Base-by-base conservation (phyloP, 2,113 vertebrate species). In the Triplophysa rosa region DNA sequence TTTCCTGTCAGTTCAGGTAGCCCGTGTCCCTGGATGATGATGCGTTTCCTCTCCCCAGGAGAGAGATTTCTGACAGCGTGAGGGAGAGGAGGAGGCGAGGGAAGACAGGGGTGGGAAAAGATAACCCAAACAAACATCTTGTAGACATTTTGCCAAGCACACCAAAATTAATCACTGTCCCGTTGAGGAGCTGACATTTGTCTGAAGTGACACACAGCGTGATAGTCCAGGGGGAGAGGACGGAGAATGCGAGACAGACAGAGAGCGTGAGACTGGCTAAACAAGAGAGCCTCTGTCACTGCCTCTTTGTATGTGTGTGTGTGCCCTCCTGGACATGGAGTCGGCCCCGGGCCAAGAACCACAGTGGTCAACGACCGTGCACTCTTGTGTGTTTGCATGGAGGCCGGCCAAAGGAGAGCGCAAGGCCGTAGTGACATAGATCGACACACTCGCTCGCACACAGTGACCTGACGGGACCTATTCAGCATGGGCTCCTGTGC, bases 121-220 rank as follows among this genome's bases (percentile, higher is more conserved):
- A 90, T 88, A 92, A 93, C 89, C 82, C 87, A 91, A 93, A 92
- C 89, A 89, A 94, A 92, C 88, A 93, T 89, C 89, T 88, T 89
- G 88, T 85, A 92, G 88, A 92, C 87, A 91, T 90, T 91, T 90
- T 89, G 88, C 88, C 86, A 90, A 89, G 87, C 86, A 78, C 87
- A 91, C 86, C 88, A 87, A 90, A 93, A 93, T 91, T 88, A 93
- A 93, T 94, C 90, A 92, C 87, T 88, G 88, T 88, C 90, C 87
- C 79, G 82, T 81, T 88, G 86, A 91, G 89, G 88, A 88, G 89
- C 89, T 92, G 92, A 91, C 86, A 89, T 91, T 90, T 90, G 90
- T 89, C 87, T 84, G 90, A 91, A 91, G 87, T 90, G 83, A 90
- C 91, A 91, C 86, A 83, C 84, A 85, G 92, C 89, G 87, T 90